Conservation (phyloP, 23 tunicate species). For the Styela clava region DNA sequence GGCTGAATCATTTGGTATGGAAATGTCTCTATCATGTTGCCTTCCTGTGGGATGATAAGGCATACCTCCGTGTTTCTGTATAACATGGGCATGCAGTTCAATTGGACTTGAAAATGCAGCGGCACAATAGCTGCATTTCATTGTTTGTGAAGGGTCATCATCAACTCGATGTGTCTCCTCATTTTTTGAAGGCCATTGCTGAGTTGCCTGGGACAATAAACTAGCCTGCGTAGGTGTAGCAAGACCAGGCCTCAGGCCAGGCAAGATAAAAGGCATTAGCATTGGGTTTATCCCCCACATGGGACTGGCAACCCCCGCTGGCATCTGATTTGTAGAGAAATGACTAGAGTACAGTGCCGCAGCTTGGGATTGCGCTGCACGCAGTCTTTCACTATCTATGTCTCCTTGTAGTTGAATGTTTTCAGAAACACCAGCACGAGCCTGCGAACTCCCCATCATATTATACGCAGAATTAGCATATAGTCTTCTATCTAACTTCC, state of each 20-base stretch:
- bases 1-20: not conserved
- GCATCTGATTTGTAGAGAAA: not conserved
- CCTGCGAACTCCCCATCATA: not conserved
- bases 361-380: not conserved
- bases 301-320: not conserved
- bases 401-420: not conserved
- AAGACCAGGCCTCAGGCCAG: not conserved
- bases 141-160: not conserved
- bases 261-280: constrained; percentile 7
- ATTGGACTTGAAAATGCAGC: not conserved
- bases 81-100: not conserved
- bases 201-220: not conserved
- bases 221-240: not conserved
- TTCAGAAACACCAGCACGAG: not conserved
- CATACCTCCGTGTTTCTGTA: not conserved
- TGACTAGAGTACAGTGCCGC: not conserved
- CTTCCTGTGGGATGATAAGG: not conserved
- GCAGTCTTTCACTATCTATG: not conserved
- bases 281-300: constrained; percentile 2
- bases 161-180: not conserved
- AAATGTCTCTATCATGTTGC: not conserved
- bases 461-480: not conserved
- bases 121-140: not conserved
- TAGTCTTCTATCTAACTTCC: not conserved
- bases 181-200: not conserved